Conservation (phyloP, 2,113 vertebrate genomes). For the Tilapia sparmanii region DNA sequence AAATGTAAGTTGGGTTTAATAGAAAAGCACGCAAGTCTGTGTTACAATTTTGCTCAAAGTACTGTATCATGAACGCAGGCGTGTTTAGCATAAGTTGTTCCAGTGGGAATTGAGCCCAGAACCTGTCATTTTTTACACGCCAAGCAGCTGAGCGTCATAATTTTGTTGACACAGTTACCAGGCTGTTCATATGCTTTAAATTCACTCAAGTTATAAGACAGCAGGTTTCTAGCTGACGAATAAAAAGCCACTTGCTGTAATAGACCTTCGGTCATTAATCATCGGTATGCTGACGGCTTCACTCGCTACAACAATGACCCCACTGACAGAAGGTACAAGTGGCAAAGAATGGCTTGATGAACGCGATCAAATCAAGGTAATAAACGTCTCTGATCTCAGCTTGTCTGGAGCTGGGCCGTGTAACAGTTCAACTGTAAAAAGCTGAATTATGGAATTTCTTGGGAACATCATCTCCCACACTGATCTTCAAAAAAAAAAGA, state of each 20-base stretch:
- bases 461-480: not conserved
- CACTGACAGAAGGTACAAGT: not conserved
- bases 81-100: not conserved
- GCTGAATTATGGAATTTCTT: not conserved
- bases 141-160: not conserved
- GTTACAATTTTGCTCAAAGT: not conserved
- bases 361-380: not conserved
- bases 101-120: not conserved
- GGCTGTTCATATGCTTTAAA: not conserved
- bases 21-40: not conserved
- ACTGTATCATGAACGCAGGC: not conserved
- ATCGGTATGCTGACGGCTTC: not conserved
- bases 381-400: not conserved
- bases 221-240: not conserved
- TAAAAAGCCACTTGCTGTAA: not conserved
- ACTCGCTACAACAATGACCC: not conserved
- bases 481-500: not conserved
- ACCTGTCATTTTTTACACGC: not conserved
- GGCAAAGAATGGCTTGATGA: not conserved
- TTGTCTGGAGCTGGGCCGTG: not conserved
- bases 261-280: not conserved
- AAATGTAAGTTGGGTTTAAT: not conserved
- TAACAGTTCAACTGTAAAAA: not conserved
- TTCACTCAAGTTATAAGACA: not conserved
- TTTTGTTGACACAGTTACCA: not conserved